phyloP scores from a whole-genome alignment of 2,113 vertebrate species.

The Lanius collurio region DNA sequence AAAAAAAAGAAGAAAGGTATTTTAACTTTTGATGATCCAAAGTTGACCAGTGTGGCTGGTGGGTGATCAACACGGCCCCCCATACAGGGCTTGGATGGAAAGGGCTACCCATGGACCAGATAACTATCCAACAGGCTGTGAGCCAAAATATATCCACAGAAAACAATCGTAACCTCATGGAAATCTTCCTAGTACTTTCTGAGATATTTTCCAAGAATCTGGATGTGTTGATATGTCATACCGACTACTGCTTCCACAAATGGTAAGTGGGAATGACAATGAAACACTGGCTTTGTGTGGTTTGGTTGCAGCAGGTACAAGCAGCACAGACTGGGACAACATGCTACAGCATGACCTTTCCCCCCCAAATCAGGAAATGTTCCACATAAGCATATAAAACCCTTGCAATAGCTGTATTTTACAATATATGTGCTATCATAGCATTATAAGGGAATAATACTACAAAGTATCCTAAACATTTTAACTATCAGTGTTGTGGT shows the following conservation, averaged over 20 bases:
- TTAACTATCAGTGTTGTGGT: neutral
- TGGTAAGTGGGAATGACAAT: neutral
- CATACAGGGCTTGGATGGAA: neutral
- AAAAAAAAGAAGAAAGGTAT: accelerated
- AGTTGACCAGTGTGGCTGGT: neutral
- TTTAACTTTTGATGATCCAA: neutral
- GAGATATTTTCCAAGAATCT: neutral
- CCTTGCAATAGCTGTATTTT: neutral
- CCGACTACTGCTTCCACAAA: neutral
- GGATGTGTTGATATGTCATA: neutral
- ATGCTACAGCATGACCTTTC: neutral
- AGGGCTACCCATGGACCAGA: neutral
- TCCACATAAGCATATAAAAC: neutral
- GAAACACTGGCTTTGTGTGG: neutral
- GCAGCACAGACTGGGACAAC: neutral
- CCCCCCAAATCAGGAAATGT: neutral
- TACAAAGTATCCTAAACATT: neutral
- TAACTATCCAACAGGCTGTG: neutral
- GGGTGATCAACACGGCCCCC: accelerated
- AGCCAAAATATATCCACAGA: neutral
- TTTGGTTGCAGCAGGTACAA: neutral
- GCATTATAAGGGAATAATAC: neutral
- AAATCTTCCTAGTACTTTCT: neutral
- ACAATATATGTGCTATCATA: neutral
- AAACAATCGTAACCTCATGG: neutral